Base-by-base conservation (phyloP, 2,888 invertebrate genomes). In the Gastrophysa polygoni region DNA sequence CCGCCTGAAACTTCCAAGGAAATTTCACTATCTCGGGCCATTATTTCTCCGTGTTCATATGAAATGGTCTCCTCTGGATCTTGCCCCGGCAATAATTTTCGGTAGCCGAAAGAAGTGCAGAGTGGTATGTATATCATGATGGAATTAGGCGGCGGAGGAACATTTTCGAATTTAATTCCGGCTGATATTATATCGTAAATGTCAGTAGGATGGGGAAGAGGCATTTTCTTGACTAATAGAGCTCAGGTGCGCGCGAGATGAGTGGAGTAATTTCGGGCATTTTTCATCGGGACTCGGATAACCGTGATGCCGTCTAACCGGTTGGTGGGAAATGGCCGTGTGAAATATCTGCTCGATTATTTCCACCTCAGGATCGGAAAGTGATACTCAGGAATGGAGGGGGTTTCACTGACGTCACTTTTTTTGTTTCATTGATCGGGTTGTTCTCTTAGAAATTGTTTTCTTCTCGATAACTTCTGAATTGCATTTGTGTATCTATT, bases 11-110 rank as follows among this genome's bases (percentile, higher is more conserved):
- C 57, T 63, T 57, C 56, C 57, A 63, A 63, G 63, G 57, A 63
- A 63, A 63, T 63, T 63, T 59, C 63, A 59, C 63, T 63, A 63
- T 63, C 63, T 63, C 1, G 14, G 32, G 55, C 63, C 63, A 63
- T 63, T 63, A 63, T 63, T 63, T 57, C 46, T 43, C 38, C 44
- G 56, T 57, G 56, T 59, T 63, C 59, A 55, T 54, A 32, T 32
- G 17, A 34, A 51, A 54, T 43, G 43, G 54, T 44, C 43, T 14
- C 20, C 21, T 34, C 44, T 24, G 44, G 54, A 43, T 54, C 43
- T 43, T 8, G 54, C 43, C 43, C 11, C 43, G 38, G 43, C 43
- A 43, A 54, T 54, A 54, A 54, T 24, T 54, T 54, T 24, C 43
- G n/a, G 46, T n/a, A 51, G 62, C 43, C 21, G 43, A 58, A 58